Evolutionary conservation across 2,113 vertebrate genomes (phyloP), one percentile per base, ranked within the genome.

Genomic region (Cariama cristata): DNA sequence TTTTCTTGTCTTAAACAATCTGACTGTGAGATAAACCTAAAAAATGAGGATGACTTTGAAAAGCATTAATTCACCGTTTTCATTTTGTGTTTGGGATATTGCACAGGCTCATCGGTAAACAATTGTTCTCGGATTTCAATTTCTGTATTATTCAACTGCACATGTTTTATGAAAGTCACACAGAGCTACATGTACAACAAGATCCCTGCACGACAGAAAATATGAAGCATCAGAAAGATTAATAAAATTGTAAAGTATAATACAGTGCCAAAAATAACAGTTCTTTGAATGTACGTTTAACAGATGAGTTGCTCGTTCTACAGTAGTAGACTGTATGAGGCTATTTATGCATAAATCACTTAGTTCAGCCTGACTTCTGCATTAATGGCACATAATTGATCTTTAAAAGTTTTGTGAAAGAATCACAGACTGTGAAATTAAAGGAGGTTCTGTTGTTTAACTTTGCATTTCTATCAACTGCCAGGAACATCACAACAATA

Each of bases 371-470:
- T 97, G 97, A 84, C 92, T 98, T 95, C 96, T 97, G 97, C 94
- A 97, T 38, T 97, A 97, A 98, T 97, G 96, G 95, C 85, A 94
- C 75, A 95, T 98, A 98, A 98, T 89, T 98, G 98, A 93, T 98
- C 94, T 98, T 98, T 98, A 98, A 98, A 98, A 98, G 76, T 98
- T 98, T 98, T 97, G 97, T 97, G 97, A 98, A 96, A 96, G 90
- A 98, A 95, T 97, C 95, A 97, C 90, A 96, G 94, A 96, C 97
- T 98, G 98, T 98, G 97, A 98, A 98, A 98, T 98, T 98, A 97
- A 97, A 98, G 95, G 76, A 50, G 7, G 44, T 89, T 97, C 80
- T 95, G 60, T 96, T 97, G 89, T 97, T 97, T 96, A 96, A 97
- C 86, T 98, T 98, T 97, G 88, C 80, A 93, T 98, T 98, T 97